A percentile compares a stretch with the other conserved stretches of the same genome.
These are phyloP conservation scores for Menidia beryllina DNA, from an alignment of 2,113 vertebrate species.

Conservation along the genomic window DNA sequence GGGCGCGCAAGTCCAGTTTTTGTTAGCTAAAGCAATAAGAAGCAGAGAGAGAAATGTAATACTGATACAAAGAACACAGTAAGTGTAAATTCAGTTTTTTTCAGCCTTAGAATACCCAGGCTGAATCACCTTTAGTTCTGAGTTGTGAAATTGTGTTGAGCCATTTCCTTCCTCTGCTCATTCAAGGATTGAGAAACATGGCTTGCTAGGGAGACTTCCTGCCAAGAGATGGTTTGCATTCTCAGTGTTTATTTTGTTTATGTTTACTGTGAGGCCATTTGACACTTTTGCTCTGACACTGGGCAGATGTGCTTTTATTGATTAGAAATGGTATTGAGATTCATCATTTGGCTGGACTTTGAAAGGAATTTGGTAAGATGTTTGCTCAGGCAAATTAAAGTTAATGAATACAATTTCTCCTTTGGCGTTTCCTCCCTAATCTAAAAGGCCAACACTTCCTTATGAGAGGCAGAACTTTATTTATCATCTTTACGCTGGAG, in stretches of 20 bases:
- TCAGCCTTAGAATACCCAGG: background rate
- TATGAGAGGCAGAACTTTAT: background rate
- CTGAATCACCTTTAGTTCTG: background rate
- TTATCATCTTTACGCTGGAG: background rate
- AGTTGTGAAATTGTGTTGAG: background rate
- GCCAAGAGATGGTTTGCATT: background rate
- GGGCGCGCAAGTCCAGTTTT: background rate
- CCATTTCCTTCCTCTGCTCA: background rate
- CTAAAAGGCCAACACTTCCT: constrained; percentile 1
- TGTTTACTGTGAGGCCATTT: background rate
- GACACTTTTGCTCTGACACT: background rate
- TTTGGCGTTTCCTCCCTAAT: constrained; percentile 7
- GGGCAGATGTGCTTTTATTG: background rate
- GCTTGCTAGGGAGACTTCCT: background rate
- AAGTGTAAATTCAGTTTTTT: too few species aligned
- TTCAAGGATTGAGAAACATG: background rate
- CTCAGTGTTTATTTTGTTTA: background rate
- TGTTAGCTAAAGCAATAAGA: background rate
- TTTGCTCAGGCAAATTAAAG: background rate
- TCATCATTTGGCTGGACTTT: background rate
- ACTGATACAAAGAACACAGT: too few species aligned
- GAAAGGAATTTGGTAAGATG: background rate
- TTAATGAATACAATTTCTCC: background rate
- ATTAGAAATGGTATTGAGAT: background rate
- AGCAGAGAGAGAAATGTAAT: background rate